Conservation (phyloP, 2,113 vertebrate genomes). For the Thamnophis sirtalis region DNA sequence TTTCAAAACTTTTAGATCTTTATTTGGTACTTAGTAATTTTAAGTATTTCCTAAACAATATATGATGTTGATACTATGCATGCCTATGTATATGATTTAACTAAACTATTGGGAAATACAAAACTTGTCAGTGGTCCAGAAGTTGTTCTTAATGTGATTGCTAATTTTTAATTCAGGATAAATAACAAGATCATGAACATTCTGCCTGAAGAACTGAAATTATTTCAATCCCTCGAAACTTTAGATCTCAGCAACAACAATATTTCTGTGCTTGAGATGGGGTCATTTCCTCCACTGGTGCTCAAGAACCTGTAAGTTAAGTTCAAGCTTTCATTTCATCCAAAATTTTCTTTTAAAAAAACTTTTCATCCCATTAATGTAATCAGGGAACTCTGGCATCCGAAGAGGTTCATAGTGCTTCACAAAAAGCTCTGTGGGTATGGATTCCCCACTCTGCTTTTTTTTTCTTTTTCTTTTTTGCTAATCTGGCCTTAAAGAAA, state of each 20-base stretch:
- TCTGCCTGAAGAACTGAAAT: constrained; percentile 74
- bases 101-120: not conserved
- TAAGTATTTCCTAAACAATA: not conserved
- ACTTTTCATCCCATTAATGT: not conserved
- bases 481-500: not conserved
- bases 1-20: not conserved
- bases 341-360: not conserved
- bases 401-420: not conserved
- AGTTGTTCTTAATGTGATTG: not conserved
- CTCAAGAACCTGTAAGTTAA: constrained; percentile 88
- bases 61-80: not conserved
- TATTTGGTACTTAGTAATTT: not conserved
- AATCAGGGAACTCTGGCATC: not conserved
- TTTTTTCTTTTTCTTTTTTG: not conserved
- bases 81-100: not conserved
- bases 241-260: constrained; percentile 93
- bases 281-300: constrained; percentile 79
- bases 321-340: not conserved
- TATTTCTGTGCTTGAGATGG: constrained; percentile 78
- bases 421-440: not conserved
- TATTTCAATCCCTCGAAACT: constrained; percentile 81
- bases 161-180: constrained; percentile 75
- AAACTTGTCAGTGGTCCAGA: not conserved
- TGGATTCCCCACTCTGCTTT: not conserved
- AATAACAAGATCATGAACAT: constrained; percentile 84